Percentiles rank a stretch among this genome's conserved stretches.
Conservation (phyloP, 2,113 vertebrate species). For the Rhagologus leucostigma region DNA sequence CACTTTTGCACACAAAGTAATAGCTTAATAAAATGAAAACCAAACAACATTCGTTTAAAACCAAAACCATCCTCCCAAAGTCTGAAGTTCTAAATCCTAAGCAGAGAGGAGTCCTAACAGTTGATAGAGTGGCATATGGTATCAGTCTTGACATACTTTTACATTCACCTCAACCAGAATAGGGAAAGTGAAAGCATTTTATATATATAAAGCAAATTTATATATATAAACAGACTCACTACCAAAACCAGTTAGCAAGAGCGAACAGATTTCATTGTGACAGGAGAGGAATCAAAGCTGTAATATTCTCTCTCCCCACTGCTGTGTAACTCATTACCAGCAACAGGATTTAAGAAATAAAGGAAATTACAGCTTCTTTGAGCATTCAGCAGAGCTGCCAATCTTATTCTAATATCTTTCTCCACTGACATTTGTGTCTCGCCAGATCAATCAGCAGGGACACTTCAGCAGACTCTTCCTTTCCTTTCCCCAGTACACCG, state of each 20-base stretch:
- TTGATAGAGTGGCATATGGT: conserved; percentile 57
- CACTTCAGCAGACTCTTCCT: conserved; percentile 57
- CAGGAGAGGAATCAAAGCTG: not conserved
- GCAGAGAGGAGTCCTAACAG: conserved; percentile 54
- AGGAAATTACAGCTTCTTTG: conserved; percentile 30
- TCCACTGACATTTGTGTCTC: conserved; percentile 24
- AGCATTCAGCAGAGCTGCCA: conserved; percentile 28
- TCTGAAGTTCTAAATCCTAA: conserved; percentile 55
- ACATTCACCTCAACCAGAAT: conserved; percentile 75
- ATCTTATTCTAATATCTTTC: conserved; percentile 34
- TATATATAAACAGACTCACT: conserved; percentile 74
- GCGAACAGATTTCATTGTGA: conserved; percentile 47
- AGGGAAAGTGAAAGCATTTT: conserved; percentile 74
- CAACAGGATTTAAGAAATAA: conserved; percentile 3
- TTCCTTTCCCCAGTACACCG: not conserved
- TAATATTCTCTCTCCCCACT: not conserved
- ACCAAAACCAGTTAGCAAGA: conserved; percentile 67
- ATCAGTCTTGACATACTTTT: conserved; percentile 69
- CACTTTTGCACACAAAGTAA: conserved; percentile 67
- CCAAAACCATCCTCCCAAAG: conserved; percentile 49
- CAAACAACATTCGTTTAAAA: conserved; percentile 65
- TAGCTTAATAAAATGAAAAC: conserved; percentile 60
- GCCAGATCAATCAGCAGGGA: conserved; percentile 46
- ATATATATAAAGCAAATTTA: conserved; percentile 73
- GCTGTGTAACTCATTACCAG: not conserved